phyloP scores from a whole-genome alignment of 2,797 vertebrate genomes.

The Sarcoramphus papa region DNA sequence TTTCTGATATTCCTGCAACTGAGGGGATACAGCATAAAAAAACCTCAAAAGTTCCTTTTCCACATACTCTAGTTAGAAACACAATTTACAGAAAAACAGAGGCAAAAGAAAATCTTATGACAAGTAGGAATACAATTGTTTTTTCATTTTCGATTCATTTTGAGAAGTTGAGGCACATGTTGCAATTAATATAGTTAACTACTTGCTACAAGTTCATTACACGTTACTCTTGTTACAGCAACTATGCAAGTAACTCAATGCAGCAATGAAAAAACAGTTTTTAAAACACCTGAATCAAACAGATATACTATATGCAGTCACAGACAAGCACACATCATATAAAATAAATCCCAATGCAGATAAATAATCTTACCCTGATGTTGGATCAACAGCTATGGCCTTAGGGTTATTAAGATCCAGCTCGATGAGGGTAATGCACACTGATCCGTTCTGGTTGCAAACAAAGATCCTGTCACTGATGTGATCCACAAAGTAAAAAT shows the following conservation, averaged over 20 bases:
- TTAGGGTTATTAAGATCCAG: slow-evolving; percentile 89
- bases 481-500: slow-evolving; percentile 91
- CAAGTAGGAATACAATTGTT: neutral
- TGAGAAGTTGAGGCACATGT: neutral
- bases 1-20: neutral
- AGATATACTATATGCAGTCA: neutral
- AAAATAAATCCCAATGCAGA: neutral
- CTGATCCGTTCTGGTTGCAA: slow-evolving; percentile 81
- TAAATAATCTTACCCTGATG: slow-evolving; percentile 84
- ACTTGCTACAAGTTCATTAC: neutral
- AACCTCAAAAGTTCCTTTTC: neutral
- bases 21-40: neutral
- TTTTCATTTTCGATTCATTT: neutral
- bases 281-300: neutral
- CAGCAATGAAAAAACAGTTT: neutral
- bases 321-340: neutral
- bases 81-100: neutral
- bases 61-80: neutral
- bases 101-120: neutral
- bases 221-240: fast-evolving
- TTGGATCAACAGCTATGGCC: slow-evolving; percentile 89
- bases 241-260: neutral
- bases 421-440: slow-evolving; percentile 89
- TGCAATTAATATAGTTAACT: neutral
- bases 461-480: slow-evolving; percentile 86